Conservation (phyloP, 2,888 invertebrate genomes). For the Ennomos erosarius region DNA sequence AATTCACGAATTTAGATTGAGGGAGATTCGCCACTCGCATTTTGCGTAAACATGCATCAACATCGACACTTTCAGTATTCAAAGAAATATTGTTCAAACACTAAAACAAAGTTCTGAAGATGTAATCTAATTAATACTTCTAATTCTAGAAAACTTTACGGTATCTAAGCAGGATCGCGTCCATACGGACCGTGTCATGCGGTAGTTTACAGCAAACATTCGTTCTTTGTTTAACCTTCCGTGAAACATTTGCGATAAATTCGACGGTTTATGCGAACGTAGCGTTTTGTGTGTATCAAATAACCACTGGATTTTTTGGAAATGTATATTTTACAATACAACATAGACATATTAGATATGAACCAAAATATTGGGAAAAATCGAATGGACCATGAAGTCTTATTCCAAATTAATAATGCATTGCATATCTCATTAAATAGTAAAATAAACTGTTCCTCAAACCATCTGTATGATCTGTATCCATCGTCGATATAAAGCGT, state of each 20-base stretch:
- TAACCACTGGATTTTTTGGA: too few relatives aligned
- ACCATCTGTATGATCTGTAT: too few relatives aligned
- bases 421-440: too few relatives aligned
- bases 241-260: constrained; percentile 13
- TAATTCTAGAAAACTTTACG: constrained; percentile 4
- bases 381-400: too few relatives aligned
- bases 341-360: too few relatives aligned
- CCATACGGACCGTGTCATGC: constrained; percentile 18
- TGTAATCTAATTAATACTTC: constrained; percentile 5
- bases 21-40: too few relatives aligned
- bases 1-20: too few relatives aligned
- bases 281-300: neutral
- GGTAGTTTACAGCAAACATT: constrained; percentile 11
- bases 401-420: too few relatives aligned
- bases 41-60: neutral
- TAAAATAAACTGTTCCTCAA: too few relatives aligned
- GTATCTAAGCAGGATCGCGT: constrained; percentile 1
- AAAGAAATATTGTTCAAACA: constrained; percentile 2
- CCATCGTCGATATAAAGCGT: too few relatives aligned
- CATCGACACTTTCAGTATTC: neutral
- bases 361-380: too few relatives aligned
- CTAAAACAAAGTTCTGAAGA: neutral
- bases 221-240: constrained; percentile 11
- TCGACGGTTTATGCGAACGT: constrained; percentile 1
- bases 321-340: too few relatives aligned